Base-by-base conservation (phyloP, 2,797 vertebrate species). In the Florisuga fusca region DNA sequence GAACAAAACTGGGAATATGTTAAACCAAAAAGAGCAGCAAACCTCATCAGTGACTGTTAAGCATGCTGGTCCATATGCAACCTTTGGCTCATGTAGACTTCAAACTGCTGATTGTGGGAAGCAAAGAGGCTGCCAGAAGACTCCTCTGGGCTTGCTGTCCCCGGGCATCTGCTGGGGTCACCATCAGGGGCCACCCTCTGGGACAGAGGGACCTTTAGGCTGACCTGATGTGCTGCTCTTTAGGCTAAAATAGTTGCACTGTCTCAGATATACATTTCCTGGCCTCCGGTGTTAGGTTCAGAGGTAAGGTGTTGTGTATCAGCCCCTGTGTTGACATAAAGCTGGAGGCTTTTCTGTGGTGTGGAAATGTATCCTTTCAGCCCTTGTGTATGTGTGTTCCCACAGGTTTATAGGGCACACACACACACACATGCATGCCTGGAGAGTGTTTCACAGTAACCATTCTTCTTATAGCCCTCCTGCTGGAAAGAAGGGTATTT, bases 21-120 rank as follows among this genome's bases (percentile, higher is more conserved):
- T 94, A 90, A 94, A 96, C 80, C 83, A 87, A 97, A 96, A 95
- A 96, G 96, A 96, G 94, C 96, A 96, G 71, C 94, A 94, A 92
- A 94, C 83, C 74, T 92, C 6, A 0, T 92, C 90, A 96, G 86
- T 91, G 77, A 74, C 90, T 96, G 96, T 93, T 93, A 93, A 96
- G 89, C 80, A 79, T 95, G 84, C 90, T 50, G 84, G 94, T 96
- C 90, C 94, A 93, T 96, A 96, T 96, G 95, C 94, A 96, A 96
- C 95, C 95, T 95, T 96, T 96, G 95, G 93, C 94, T 96, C 87
- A 6, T 43, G 80, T 67, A 94, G 90, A 75, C 90, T 90, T 92
- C 90, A 71, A 55, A 63, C 67, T 86, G 85, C 90, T 82, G 53
- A 72, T 41, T 8, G 31, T 55, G 36, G 59, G 46, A 91, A 84